Base-by-base conservation (phyloP, 2,797 vertebrate species). In the Rhinoraja longicauda region DNA sequence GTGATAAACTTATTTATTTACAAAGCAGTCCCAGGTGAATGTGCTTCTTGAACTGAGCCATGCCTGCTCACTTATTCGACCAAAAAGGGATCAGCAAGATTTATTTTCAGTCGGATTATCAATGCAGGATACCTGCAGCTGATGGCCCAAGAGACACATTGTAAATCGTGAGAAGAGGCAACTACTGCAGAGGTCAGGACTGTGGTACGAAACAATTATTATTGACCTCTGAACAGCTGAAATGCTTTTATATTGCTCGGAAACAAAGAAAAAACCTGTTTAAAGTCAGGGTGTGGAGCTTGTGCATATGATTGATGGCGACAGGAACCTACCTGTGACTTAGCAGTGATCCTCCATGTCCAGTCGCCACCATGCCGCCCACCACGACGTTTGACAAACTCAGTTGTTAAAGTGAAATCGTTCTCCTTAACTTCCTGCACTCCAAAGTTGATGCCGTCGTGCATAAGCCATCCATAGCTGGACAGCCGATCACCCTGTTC, bases 351-450 rank as follows among this genome's bases (percentile, higher is more conserved):
- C 94, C 98, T 97, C 98, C 98, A 99, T 62, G 97, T 99, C 99
- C 98, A 99, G 93, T 99, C 98, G 45, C 99, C 99, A 7, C 99
- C 99, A 0, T 99, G 98, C 7, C 95, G 93, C 2, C 99, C 99
- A 29, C 98, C 98, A 3, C 95, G 95, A 21, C 97, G 96, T 95
- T 99, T 99, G 77, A 98, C 97, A 86, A 98, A 98, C 95, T 99
- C 98, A 0, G 98, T 99, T 53, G 96, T 97, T 21, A 99, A 95
- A 21, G 94, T 94, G 94, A 99, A 96, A 24, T 96, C 96, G 0
- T 94, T 95, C 77, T 99, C 98, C 0, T 94, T 95, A 93, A 99
- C 97, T 95, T 98, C 98, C 94, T 99, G 99, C 67, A 97, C 95
- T 0, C 99, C 98, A 76, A 99, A 99, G 93, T 94, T 97, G 93